These are phyloP conservation scores for Glaucidium brasilianum DNA, from an alignment of 2,113 vertebrate genomes.

Conservation along the genomic window DNA sequence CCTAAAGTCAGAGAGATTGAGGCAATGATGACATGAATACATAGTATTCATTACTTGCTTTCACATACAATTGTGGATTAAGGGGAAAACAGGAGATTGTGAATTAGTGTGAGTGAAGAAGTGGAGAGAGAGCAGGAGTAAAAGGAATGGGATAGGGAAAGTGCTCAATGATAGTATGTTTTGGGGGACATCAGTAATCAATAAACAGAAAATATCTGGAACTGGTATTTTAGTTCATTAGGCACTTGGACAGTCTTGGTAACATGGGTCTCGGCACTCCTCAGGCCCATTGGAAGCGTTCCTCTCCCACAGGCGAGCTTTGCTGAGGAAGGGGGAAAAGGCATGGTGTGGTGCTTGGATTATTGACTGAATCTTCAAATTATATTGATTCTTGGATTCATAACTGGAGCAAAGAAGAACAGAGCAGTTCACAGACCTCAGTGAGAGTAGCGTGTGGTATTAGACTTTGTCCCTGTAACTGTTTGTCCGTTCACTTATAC, in stretches of 20 bases:
- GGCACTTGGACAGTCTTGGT: accelerated
- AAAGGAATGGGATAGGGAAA: neutral
- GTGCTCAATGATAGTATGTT: neutral
- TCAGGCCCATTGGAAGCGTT: neutral
- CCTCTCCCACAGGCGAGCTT: accelerated
- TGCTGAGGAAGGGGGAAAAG: neutral
- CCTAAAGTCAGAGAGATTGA: neutral
- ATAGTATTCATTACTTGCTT: neutral
- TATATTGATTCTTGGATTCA: neutral
- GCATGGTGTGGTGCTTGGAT: too few species aligned
- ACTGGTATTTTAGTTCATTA: neutral
- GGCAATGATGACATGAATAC: neutral
- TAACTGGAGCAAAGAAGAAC: neutral
- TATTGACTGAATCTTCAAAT: neutral
- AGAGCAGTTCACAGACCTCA: neutral
- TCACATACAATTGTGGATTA: neutral
- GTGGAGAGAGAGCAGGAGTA: neutral
- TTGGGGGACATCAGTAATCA: neutral
- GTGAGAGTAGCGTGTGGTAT: neutral
- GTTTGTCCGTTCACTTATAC: neutral
- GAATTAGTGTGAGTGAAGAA: neutral
- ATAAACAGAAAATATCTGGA: neutral
- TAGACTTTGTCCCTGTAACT: neutral
- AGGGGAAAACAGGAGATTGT: neutral
- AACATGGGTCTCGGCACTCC: accelerated